Conservation (phyloP, 2,797 vertebrate species). For the Coccyzus lansbergi region DNA sequence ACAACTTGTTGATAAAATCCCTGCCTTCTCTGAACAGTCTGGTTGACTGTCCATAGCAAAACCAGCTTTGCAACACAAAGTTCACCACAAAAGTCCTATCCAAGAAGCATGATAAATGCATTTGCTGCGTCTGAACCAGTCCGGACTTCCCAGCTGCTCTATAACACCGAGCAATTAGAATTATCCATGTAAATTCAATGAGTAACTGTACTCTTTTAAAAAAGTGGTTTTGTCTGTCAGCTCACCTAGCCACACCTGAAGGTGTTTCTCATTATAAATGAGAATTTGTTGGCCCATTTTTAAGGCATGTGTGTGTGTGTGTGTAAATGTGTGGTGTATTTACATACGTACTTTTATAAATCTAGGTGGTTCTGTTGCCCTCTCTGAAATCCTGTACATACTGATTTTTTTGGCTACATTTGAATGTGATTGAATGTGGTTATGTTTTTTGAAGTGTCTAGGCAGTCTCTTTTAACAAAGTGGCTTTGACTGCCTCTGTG, state of each 20-base stretch:
- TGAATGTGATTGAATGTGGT: background rate
- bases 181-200: background rate
- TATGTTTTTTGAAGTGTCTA: background rate
- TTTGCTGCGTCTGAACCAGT: background rate
- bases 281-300: background rate
- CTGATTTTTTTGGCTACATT: background rate
- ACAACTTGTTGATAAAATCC: background rate
- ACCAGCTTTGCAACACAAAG: background rate
- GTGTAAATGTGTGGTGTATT: background rate
- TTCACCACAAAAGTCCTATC: background rate
- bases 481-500: background rate
- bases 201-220: background rate
- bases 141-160: background rate
- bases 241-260: background rate
- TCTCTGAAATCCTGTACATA: background rate
- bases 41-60: background rate
- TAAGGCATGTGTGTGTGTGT: too few relatives aligned
- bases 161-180: background rate
- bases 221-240: background rate
- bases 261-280: background rate
- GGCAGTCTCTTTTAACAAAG: background rate
- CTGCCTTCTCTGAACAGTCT: background rate
- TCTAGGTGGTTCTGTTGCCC: background rate
- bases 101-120: background rate
- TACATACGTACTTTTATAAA: background rate